Evolutionary conservation across 2,113 vertebrate species (phyloP).

Genomic region (Amia ocellicauda): DNA sequence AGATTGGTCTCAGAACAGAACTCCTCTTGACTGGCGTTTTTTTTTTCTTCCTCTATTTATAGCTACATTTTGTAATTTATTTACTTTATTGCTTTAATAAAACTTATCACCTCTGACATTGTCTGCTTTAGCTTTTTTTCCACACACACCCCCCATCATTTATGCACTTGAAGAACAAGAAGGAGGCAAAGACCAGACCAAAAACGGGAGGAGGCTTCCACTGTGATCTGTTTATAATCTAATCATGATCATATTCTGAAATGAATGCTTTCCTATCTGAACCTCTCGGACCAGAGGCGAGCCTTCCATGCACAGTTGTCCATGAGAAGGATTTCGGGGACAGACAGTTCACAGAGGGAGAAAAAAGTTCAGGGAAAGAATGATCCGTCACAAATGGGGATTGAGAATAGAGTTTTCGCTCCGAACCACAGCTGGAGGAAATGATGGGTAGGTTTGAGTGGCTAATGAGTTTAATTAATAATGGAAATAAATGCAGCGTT

Average conservation of each 20-base stretch:
- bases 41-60: too few relatives aligned
- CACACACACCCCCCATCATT: slow-evolving; percentile 13
- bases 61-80: too few relatives aligned
- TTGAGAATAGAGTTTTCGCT: slow-evolving; percentile 5
- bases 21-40: too few relatives aligned
- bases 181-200: neutral
- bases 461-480: slow-evolving; percentile 70
- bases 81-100: too few relatives aligned
- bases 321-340: neutral
- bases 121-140: slow-evolving; percentile 10
- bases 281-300: too few relatives aligned
- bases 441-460: slow-evolving; percentile 42
- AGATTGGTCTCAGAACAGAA: too few relatives aligned
- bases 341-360: neutral
- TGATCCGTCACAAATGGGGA: slow-evolving; percentile 12
- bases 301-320: neutral
- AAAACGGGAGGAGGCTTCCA: neutral
- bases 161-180: slow-evolving; percentile 9
- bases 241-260: neutral
- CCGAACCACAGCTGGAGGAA: slow-evolving; percentile 38
- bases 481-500: slow-evolving; percentile 61
- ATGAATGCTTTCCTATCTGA: neutral
- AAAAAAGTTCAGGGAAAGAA: neutral
- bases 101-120: neutral
- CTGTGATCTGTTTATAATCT: neutral